Conservation (phyloP, 2,888 invertebrate species). For the Disparrhopalites patrizii region DNA sequence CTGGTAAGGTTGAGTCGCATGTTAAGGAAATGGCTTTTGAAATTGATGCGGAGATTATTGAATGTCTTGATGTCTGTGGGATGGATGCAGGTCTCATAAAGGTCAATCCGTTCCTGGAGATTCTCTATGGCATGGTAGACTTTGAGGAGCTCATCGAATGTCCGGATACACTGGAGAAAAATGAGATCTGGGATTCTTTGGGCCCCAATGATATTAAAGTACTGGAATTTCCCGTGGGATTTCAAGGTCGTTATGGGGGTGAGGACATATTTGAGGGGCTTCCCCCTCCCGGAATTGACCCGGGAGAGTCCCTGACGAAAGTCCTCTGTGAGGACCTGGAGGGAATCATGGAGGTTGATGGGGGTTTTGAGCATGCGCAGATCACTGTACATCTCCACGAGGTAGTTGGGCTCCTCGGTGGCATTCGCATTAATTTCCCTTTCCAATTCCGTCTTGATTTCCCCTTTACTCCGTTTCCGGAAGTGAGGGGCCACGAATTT, state of each 20-base stretch:
- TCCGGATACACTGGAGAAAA: no score
- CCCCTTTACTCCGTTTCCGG: background rate
- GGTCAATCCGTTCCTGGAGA: no score
- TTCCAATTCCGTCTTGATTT: background rate
- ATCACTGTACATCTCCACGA: background rate
- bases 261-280: background rate
- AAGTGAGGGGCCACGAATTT: background rate
- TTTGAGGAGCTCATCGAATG: no score
- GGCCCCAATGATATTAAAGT: background rate
- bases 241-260: no score
- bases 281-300: background rate
- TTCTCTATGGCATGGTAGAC: no score
- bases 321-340: background rate
- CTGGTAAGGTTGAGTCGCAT: no score
- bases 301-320: background rate
- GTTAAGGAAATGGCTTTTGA: no score
- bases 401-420: background rate
- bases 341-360: background rate
- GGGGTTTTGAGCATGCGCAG: background rate
- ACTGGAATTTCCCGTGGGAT: background rate
- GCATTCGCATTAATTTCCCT: background rate
- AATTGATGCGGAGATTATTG: no score
- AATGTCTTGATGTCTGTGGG: no score
- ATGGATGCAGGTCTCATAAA: no score
- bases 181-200: no score